phyloP scores from a whole-genome alignment of 2,888 invertebrate species.

The Chymomyza amoena region DNA sequence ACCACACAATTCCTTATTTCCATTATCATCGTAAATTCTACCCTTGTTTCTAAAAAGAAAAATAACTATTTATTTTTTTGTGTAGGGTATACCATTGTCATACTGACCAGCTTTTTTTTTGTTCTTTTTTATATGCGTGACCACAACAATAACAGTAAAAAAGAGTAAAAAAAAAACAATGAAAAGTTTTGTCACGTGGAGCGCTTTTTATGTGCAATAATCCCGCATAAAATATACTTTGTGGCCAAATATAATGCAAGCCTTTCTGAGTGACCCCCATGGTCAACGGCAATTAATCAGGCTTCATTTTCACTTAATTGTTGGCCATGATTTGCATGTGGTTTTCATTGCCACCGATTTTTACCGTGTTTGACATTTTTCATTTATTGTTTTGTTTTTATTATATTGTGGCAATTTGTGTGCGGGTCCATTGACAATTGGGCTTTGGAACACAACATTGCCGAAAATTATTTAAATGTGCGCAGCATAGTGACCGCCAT shows the following conservation, averaged over 20 bases:
- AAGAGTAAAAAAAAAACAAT: neutral
- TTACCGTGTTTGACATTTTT: constrained; percentile 44
- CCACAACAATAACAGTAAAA: constrained; percentile 38
- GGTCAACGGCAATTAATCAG: constrained; percentile 59
- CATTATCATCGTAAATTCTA: too few species aligned
- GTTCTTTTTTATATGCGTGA: constrained; percentile 38
- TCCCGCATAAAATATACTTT: constrained; percentile 33
- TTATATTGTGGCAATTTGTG: neutral
- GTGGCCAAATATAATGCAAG: neutral
- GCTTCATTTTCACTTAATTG: constrained; percentile 69
- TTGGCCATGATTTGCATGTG: constrained; percentile 63
- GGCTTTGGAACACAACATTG: neutral
- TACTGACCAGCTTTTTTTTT: neutral
- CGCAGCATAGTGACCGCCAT: too few species aligned
- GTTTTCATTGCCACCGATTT: constrained; percentile 17
- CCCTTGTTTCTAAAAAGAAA: too few species aligned
- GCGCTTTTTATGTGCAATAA: constrained; percentile 54
- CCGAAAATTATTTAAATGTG: constrained; percentile 23
- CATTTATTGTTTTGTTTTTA: constrained; percentile 11
- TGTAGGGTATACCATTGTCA: too few species aligned
- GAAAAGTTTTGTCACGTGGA: neutral
- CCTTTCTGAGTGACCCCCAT: constrained; percentile 4
- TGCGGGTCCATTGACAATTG: neutral
- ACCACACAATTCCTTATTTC: too few species aligned
- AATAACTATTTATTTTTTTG: too few species aligned